Evolutionary conservation across 2,113 vertebrate species (phyloP).

Genomic region (Syngnathoides biaculeatus): DNA sequence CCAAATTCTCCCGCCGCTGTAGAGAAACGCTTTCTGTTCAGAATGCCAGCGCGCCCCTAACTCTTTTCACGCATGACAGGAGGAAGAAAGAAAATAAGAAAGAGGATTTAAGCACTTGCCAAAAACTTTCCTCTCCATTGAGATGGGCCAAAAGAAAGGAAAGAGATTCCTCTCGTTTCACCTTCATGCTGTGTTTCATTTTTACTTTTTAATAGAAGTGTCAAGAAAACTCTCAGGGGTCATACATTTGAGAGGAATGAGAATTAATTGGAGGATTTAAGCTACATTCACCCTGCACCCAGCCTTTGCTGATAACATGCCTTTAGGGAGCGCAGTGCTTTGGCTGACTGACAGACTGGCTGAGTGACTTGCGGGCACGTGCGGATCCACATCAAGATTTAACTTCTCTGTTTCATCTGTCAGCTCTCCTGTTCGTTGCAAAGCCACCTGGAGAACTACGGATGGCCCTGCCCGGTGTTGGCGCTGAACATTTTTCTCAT

Average conservation of each 20-base stretch:
- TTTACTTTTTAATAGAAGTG: constrained; percentile 64
- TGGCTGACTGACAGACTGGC: constrained; percentile 7
- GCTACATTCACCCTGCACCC: constrained; percentile 51
- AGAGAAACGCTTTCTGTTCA: not conserved
- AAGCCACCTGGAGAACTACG: not conserved
- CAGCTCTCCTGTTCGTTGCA: not conserved
- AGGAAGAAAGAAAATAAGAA: constrained; percentile 5
- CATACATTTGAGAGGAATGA: constrained; percentile 53
- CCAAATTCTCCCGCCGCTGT: not conserved
- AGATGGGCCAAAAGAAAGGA: constrained; percentile 43
- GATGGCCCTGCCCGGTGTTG: not conserved
- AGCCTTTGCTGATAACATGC: constrained; percentile 53
- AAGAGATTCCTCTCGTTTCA: constrained; percentile 45
- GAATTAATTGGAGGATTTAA: constrained; percentile 67
- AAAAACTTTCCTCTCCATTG: constrained; percentile 43
- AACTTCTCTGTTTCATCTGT: not conserved
- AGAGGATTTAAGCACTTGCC: constrained; percentile 22
- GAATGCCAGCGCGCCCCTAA: not conserved
- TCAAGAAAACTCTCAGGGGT: constrained; percentile 56
- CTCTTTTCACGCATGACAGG: not conserved
- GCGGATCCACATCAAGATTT: constrained; percentile 1
- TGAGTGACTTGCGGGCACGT: constrained; percentile 7
- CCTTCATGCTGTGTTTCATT: constrained; percentile 63
- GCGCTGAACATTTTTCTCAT: not conserved
- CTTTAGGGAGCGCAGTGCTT: constrained; percentile 40